phyloP scores from a whole-genome alignment of 2,797 vertebrate genomes.

The Eulemur rubriventer region DNA sequence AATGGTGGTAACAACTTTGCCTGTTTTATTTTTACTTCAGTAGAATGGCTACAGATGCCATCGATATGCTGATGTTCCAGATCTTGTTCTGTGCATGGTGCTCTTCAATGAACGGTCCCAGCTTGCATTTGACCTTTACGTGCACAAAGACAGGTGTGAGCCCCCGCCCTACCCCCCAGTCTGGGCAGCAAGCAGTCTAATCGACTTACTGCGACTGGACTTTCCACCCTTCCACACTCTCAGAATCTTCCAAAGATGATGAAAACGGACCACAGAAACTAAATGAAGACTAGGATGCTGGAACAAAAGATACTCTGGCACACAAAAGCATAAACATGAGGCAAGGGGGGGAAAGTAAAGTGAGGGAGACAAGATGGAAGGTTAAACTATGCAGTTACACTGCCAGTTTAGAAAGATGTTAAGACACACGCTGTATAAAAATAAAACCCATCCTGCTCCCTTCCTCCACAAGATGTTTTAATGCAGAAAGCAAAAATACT shows the following conservation, averaged over 20 bases:
- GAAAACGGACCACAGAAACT: slow-evolving; percentile 10
- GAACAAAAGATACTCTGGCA: background rate
- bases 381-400: background rate
- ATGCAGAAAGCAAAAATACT: background rate
- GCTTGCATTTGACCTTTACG: background rate
- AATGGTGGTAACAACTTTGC: background rate
- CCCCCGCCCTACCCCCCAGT: no score
- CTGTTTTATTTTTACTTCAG: background rate
- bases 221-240: background rate
- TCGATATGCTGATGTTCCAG: background rate
- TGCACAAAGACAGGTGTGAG: background rate
- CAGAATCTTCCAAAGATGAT: background rate
- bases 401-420: background rate
- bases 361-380: background rate
- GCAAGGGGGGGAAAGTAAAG: background rate
- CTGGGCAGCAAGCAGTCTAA: background rate
- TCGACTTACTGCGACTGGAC: background rate
- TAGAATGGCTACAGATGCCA: background rate
- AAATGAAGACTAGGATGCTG: background rate
- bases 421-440: background rate
- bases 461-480: background rate
- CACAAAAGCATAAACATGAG: background rate
- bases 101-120: background rate
- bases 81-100: background rate
- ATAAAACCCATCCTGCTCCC: background rate